phyloP scores from a whole-genome alignment of 2,797 vertebrate species.

The Toxotes lorentzi region DNA sequence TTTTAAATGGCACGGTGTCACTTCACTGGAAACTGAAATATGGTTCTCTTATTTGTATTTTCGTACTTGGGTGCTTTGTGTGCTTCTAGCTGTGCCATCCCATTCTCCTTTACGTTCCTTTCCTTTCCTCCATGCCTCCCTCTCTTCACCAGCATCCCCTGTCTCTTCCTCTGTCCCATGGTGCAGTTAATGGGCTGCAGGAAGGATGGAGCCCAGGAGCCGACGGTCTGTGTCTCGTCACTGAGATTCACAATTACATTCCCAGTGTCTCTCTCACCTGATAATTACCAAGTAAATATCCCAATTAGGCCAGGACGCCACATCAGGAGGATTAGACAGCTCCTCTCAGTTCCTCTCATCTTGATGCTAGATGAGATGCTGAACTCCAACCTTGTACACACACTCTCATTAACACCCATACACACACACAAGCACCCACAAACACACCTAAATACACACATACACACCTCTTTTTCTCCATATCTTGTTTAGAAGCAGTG shows the following conservation, averaged over 20 bases:
- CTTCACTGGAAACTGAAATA: conserved; percentile 62
- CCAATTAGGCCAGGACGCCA: conserved; percentile 89
- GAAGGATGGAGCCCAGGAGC: conserved; percentile 82
- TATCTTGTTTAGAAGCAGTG: conserved; percentile 82
- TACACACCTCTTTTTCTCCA: conserved; percentile 53
- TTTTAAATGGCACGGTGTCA: conserved; percentile 60
- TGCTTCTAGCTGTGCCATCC: conserved; percentile 2
- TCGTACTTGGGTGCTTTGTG: conserved; percentile 39
- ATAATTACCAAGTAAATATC: conserved; percentile 93
- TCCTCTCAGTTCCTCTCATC: conserved; percentile 76
- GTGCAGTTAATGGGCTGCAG: conserved; percentile 83
- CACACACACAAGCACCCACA: conserved; percentile 34
- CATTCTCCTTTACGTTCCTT: conserved; percentile 8
- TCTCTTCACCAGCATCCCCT: conserved; percentile 45
- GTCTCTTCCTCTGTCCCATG: conserved; percentile 63
- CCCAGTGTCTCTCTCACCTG: conserved; percentile 89
- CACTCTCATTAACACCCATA: conserved; percentile 73
- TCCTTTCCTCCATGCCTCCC: conserved; percentile 4
- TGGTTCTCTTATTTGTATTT: conserved; percentile 49
- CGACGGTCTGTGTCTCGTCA: conserved; percentile 78
- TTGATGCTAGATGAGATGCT: conserved; percentile 71
- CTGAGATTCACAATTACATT: conserved; percentile 87
- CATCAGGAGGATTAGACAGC: conserved; percentile 87
- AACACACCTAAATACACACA: conserved; percentile 41
- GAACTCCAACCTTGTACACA: conserved; percentile 75